Percentiles rank a stretch among this genome's conserved stretches.
Evolutionary conservation across 30 jellyfish, hydroid and myxozoan genomes (phyloP).

Genomic region (Pseudorhiza aurosa): DNA sequence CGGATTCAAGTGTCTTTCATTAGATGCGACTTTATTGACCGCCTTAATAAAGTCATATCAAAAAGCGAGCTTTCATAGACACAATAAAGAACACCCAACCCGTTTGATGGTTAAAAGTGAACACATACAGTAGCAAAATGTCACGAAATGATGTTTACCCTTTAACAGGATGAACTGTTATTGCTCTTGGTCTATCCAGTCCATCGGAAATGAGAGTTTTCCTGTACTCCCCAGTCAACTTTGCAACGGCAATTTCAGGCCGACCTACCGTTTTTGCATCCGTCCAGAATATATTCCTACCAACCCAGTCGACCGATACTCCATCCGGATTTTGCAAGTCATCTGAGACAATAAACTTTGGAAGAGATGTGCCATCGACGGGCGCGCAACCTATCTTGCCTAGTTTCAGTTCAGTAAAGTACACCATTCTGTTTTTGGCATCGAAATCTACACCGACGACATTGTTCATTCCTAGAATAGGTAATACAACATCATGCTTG

Average conservation of each 20-base stretch:
- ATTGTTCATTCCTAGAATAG: constrained; percentile 87
- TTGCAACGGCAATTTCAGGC: constrained; percentile 82
- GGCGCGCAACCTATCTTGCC: constrained; percentile 87
- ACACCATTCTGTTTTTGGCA: constrained; percentile 68
- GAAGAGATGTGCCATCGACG: constrained; percentile 45
- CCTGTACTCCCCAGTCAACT: constrained; percentile 67
- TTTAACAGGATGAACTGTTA: constrained; percentile 89
- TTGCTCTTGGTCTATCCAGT: constrained; percentile 87
- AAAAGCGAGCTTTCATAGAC: too few species aligned
- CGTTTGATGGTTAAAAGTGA: too few species aligned
- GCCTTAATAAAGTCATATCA: too few species aligned
- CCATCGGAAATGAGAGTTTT: constrained; percentile 52
- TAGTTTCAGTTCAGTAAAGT: constrained; percentile 74
- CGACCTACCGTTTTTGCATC: constrained; percentile 67
- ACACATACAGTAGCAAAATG: too few species aligned
- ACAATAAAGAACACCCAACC: too few species aligned
- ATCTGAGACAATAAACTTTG: constrained; percentile 56
- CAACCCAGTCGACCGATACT: constrained; percentile 95
- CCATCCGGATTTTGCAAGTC: constrained; percentile 93
- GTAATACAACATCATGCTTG: constrained; percentile 71
- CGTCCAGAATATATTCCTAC: constrained; percentile 81
- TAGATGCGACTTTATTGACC: too few species aligned
- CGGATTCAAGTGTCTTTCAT: too few species aligned
- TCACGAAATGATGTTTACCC: too few species aligned
- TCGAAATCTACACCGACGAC: constrained; percentile 94